phyloP scores from a whole-genome alignment of 2,797 vertebrate genomes.

The Acanthornis magna region DNA sequence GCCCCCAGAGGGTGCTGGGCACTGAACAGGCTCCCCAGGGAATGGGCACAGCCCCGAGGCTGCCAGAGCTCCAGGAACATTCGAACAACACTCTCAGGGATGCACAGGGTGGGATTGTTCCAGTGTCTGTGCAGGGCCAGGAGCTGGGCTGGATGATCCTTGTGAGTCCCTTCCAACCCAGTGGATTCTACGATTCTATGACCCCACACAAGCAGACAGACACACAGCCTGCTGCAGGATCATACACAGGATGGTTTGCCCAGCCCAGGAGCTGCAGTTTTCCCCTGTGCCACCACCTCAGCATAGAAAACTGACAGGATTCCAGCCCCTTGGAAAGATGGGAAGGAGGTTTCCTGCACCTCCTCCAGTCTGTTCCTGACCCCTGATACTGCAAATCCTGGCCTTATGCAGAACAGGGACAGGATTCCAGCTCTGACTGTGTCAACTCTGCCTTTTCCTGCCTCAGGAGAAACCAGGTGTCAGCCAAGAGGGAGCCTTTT shows the following conservation, averaged over 20 bases:
- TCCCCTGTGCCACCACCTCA: not conserved
- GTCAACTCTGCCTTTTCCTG: not conserved
- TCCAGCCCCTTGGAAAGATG: not conserved
- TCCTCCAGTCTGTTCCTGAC: not conserved
- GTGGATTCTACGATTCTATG: not conserved
- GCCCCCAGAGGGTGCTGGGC: not conserved
- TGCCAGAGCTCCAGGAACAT: not conserved
- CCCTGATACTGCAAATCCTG: rapidly evolving
- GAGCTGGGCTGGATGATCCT: rapidly evolving
- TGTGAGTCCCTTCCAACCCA: not conserved
- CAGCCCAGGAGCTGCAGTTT: not conserved
- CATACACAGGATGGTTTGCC: rapidly evolving
- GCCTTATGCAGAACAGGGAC: not conserved
- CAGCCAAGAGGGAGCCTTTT: not conserved
- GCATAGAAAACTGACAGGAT: not conserved
- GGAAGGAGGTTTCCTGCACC: not conserved
- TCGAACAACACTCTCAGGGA: not conserved
- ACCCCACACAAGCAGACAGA: not conserved
- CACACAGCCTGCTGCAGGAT: not conserved
- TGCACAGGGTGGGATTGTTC: not conserved
- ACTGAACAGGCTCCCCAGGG: not conserved
- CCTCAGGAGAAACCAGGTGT: not conserved
- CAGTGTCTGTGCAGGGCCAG: not conserved
- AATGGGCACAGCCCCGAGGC: not conserved
- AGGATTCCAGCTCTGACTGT: not conserved